Percentiles rank a stretch among this genome's conserved stretches.
phyloP scores from a whole-genome alignment of 2,797 vertebrate genomes.

The Lacerta bilineata region DNA sequence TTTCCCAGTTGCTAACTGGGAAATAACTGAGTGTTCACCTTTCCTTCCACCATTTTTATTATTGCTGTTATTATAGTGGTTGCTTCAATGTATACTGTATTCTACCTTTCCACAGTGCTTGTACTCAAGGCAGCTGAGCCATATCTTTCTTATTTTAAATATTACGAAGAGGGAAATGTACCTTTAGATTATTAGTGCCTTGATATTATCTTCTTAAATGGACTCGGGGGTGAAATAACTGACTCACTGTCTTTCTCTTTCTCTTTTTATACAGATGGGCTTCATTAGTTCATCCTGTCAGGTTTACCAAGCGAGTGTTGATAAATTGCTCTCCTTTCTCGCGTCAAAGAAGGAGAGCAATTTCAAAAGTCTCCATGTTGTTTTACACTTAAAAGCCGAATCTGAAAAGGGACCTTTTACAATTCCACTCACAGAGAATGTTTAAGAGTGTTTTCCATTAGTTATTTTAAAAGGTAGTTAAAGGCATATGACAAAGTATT shows the following conservation, averaged over 20 bases:
- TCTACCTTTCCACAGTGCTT: not conserved
- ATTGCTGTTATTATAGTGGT: not conserved
- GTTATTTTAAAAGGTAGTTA: conserved; percentile 72
- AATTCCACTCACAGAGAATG: conserved; percentile 43
- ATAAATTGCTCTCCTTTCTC: conserved; percentile 30
- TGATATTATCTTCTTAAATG: conserved; percentile 15
- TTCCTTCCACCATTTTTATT: not conserved
- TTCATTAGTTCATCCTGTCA: conserved; percentile 48
- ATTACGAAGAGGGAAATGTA: not conserved
- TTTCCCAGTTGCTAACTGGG: not conserved
- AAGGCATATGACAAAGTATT: conserved; percentile 68
- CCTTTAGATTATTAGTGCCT: not conserved
- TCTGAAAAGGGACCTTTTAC: conserved; percentile 62
- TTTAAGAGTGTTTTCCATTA: conserved; percentile 71
- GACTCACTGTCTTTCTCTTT: conserved; percentile 17
- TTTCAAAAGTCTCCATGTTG: conserved; percentile 44
- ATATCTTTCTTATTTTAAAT: conserved; percentile 6
- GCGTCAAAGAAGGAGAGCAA: conserved; percentile 39
- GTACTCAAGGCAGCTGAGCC: not conserved
- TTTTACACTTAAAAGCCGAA: conserved; percentile 71
- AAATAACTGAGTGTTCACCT: not conserved
- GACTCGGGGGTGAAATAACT: conserved; percentile 11
- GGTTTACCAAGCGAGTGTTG: conserved; percentile 41
- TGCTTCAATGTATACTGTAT: too few species aligned
- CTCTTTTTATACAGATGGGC: conserved; percentile 22